Evolutionary conservation across 2,888 invertebrate species (phyloP).

Genomic region (Atethmia centrago): DNA sequence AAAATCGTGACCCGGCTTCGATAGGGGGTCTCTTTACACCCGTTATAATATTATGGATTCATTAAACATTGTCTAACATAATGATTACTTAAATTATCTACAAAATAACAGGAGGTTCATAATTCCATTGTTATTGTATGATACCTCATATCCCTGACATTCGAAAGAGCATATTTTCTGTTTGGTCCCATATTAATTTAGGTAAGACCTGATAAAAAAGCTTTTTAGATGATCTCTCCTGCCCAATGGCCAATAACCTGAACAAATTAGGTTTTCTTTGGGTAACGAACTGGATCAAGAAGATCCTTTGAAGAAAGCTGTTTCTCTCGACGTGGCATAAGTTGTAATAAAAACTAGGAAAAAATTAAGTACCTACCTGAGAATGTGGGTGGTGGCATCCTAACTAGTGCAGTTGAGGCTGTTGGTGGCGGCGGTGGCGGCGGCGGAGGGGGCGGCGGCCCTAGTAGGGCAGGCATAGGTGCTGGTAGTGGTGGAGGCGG

Average conservation of each 20-base stretch:
- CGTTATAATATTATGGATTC: too few relatives aligned
- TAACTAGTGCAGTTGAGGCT: conserved; percentile 62
- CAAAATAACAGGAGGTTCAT: too few relatives aligned
- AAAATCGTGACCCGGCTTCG: too few relatives aligned
- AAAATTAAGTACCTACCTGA: conserved; percentile 68
- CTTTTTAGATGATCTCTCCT: not conserved
- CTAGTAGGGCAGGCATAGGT: conserved; percentile 44
- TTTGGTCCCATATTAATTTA: not conserved
- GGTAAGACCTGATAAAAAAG: not conserved
- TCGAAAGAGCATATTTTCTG: not conserved
- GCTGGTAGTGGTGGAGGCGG: conserved; percentile 61
- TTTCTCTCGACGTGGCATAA: not conserved
- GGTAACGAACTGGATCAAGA: not conserved
- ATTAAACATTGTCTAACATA: too few relatives aligned
- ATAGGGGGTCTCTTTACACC: too few relatives aligned
- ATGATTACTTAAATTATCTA: too few relatives aligned
- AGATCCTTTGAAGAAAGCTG: not conserved
- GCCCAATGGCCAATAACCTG: not conserved
- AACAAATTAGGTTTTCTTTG: not conserved
- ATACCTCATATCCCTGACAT: too few relatives aligned
- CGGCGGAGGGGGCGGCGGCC: conserved; percentile 64
- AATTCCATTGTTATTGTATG: too few relatives aligned
- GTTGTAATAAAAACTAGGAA: not conserved
- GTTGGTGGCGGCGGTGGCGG: conserved; percentile 68
- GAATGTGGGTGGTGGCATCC: conserved; percentile 63